phyloP scores from a whole-genome alignment of 2,797 vertebrate species.

The Synaphobranchus kaupii region DNA sequence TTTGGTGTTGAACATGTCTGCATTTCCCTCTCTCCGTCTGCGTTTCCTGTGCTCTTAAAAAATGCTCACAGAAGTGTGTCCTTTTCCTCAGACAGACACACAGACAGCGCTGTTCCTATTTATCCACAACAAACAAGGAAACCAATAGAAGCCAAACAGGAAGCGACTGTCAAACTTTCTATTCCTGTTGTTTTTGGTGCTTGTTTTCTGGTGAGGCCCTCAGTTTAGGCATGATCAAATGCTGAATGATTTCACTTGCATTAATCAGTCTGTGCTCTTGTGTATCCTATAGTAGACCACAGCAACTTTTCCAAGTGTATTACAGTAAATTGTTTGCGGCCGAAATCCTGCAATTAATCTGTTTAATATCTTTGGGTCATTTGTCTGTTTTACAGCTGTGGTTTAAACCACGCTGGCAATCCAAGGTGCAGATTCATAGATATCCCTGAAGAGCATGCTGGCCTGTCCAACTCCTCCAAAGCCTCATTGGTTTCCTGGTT shows the following conservation, averaged over 20 bases:
- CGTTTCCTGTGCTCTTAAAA: conserved; percentile 50
- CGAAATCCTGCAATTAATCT: background rate
- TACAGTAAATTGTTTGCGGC: background rate
- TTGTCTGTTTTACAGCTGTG: background rate
- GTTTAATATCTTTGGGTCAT: background rate
- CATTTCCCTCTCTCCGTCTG: conserved; percentile 47
- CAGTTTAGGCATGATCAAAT: background rate
- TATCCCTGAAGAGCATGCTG: background rate
- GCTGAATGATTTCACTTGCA: background rate
- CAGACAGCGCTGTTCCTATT: background rate
- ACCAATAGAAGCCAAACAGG: conserved; percentile 33
- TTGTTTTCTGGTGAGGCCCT: conserved; percentile 32
- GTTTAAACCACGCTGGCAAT: background rate
- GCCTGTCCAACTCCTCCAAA: background rate
- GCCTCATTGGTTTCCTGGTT: background rate
- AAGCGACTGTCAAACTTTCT: conserved; percentile 48
- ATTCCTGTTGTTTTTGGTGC: conserved; percentile 50
- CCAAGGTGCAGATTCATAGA: background rate
- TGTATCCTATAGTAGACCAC: background rate
- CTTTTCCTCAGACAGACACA: conserved; percentile 21
- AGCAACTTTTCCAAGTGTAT: background rate
- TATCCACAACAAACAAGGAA: conserved; percentile 26
- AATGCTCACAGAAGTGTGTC: conserved; percentile 27
- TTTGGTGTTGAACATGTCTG: conserved; percentile 42
- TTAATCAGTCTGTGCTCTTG: background rate